Percentiles rank a stretch among this genome's conserved stretches.
These are phyloP conservation scores for Nannoperca australis DNA, from an alignment of 2,797 vertebrate genomes.

Conservation along the genomic window DNA sequence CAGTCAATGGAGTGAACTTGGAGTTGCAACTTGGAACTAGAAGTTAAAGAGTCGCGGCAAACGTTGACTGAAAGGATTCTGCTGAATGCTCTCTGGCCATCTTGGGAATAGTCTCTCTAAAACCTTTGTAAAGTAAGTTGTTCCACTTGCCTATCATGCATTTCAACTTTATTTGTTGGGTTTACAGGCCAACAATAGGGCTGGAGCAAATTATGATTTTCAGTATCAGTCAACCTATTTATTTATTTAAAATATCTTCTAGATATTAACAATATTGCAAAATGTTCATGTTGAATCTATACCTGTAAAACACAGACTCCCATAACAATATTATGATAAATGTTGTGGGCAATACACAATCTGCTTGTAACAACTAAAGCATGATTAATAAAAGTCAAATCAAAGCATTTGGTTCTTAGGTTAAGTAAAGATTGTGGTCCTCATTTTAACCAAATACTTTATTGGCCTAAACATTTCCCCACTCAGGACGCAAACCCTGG, in stretches of 20 bases:
- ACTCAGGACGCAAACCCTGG: no score
- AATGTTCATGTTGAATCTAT: no score
- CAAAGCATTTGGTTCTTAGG: not conserved
- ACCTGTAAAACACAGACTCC: no score
- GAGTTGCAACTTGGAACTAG: not conserved
- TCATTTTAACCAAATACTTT: not conserved
- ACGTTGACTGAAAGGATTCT: not conserved
- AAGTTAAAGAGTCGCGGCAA: slow-evolving; percentile 3
- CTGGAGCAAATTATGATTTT: not conserved
- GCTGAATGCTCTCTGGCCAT: not conserved
- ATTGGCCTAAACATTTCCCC: not conserved
- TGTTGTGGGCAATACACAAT: no score
- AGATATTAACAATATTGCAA: no score
- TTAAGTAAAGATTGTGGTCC: no score
- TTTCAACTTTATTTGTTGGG: not conserved
- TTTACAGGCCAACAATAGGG: not conserved
- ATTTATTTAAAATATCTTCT: no score
- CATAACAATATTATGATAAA: no score
- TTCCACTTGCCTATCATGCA: not conserved
- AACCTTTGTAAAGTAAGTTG: not conserved
- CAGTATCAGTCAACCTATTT: no score
- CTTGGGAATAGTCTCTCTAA: not conserved
- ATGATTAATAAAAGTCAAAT: not conserved
- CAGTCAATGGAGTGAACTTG: not conserved
- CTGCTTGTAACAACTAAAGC: no score